Evolutionary conservation across 2,888 invertebrate species (phyloP).

Genomic region (Pecten maximus): DNA sequence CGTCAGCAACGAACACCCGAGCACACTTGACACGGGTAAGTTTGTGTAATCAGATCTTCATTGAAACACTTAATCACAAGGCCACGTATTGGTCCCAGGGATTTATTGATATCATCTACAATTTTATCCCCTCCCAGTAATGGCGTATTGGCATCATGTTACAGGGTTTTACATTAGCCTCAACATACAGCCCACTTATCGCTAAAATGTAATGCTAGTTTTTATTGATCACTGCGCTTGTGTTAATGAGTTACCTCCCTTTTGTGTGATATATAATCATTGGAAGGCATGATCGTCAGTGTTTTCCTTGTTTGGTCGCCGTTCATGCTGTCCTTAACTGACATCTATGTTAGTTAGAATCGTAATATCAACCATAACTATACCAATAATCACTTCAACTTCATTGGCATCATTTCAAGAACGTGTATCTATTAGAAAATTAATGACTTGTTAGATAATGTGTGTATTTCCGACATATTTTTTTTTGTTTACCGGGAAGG

Average conservation of each 20-base stretch:
- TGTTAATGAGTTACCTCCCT: background rate
- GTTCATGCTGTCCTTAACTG: too few species aligned
- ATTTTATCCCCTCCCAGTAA: background rate
- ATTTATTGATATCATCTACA: background rate
- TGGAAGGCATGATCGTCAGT: too few species aligned
- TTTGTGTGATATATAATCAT: too few species aligned
- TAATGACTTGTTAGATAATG: too few species aligned
- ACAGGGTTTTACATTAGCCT: background rate
- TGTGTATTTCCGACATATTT: too few species aligned
- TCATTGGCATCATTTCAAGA: too few species aligned
- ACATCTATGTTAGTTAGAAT: too few species aligned
- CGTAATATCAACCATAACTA: too few species aligned
- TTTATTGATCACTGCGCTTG: background rate
- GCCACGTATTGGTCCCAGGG: background rate
- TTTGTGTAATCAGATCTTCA: background rate
- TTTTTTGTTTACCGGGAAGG: too few species aligned
- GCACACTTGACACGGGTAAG: background rate
- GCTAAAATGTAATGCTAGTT: background rate
- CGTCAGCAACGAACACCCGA: background rate
- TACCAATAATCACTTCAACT: too few species aligned
- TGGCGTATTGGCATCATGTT: background rate
- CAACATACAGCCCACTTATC: background rate
- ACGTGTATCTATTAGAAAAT: too few species aligned
- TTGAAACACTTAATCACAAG: background rate
- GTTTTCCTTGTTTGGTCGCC: too few species aligned